Base-by-base conservation (phyloP, 1,140 invertebrate genomes). In the Zaprionus lachaisei region DNA sequence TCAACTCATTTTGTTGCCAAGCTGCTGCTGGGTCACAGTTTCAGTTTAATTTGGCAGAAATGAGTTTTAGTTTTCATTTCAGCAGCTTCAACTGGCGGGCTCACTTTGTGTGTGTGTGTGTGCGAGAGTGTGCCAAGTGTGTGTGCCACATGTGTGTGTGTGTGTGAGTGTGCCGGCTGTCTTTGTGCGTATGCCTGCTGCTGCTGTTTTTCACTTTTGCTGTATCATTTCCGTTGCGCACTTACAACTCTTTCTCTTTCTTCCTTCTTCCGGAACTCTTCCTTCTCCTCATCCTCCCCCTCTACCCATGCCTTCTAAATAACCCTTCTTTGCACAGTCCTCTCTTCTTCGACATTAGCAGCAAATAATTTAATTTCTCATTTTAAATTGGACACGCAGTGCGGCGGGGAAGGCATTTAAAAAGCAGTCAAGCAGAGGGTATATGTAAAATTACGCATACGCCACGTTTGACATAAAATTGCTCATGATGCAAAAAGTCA, bases 11-110 rank as follows among this genome's bases (percentile, higher is more conserved):
- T 80, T 78, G 79, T 72, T 73, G 83, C 14, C 14, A 15, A 5
- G 15, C 83, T 66, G 79, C 41, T 67, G 68, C 77, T 76, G 78
- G 83, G 82, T 83, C 83, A 89, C 81, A 89, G 82, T 90, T 47
- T 90, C 84, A 81, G 85, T 90, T 90, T 90, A 90, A 90, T 90
- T 90, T 90, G 85, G 82, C 85, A 90, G 85, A 90, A 90, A 85
- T 90, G 85, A 90, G 85, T 90, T 91, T 90, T 90, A 90, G 85
- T 90, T 90, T 90, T 90, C 70, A 89, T 81, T 89, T 89, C 61
- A 89, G 82, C 80, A 69, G 56, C 54, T 72, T 77, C 31, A 31
- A 54, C 70, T 58, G 11, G 38, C 41, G 14, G 26, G 12, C 54
- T 24, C 56, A 54, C 54, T 72, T 24, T 68, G 38, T 58, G 55